Conservation (phyloP, 2,797 vertebrate genomes). For the Fundulus diaphanus region DNA sequence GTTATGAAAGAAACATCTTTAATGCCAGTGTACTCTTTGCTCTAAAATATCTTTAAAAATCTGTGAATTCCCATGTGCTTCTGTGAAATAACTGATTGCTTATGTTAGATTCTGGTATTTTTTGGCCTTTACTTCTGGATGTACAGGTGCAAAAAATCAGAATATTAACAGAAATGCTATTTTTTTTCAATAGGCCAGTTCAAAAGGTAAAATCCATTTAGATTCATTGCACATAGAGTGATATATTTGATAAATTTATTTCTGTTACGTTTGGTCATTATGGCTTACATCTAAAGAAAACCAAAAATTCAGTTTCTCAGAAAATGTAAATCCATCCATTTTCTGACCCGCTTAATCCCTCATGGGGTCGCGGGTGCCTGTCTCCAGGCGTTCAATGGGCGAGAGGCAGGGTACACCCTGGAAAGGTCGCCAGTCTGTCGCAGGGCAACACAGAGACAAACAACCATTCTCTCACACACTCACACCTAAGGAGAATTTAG, state of each 20-base stretch:
- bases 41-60: constrained; percentile 18
- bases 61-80: constrained; percentile 9
- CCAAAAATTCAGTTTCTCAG: not conserved
- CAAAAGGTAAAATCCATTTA: not conserved
- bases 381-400: too few relatives aligned
- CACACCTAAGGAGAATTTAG: too few relatives aligned
- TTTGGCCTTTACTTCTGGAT: constrained; percentile 18
- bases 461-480: too few relatives aligned
- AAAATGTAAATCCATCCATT: not conserved
- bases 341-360: too few relatives aligned
- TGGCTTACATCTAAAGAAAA: not conserved
- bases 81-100: constrained; percentile 27
- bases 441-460: too few relatives aligned
- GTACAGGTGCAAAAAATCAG: not conserved
- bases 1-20: constrained; percentile 59
- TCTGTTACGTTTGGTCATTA: not conserved
- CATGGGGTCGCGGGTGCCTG: too few relatives aligned
- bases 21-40: constrained; percentile 12
- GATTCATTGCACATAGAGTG: not conserved
- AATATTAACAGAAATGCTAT: not conserved
- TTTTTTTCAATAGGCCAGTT: not conserved
- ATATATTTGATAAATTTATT: not conserved
- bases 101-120: constrained; percentile 25
- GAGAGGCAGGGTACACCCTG: too few relatives aligned
- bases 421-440: too few relatives aligned